Evolutionary conservation across 2,888 invertebrate species (phyloP).

Genomic region (Macaria liturata): DNA sequence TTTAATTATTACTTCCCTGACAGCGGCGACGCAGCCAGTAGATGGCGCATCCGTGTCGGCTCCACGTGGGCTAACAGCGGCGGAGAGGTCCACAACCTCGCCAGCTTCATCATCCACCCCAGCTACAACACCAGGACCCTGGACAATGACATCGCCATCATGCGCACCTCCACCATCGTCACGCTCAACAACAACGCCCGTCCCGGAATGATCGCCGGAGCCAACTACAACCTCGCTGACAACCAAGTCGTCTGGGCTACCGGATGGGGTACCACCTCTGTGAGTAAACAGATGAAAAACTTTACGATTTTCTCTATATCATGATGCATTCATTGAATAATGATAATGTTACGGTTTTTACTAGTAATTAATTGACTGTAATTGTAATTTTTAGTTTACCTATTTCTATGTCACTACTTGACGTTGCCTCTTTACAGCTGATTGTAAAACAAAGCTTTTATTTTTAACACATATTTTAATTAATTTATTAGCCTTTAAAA

Average conservation of each 20-base stretch:
- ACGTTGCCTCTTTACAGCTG: too few relatives aligned
- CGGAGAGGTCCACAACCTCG: constrained; percentile 40
- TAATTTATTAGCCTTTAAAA: too few relatives aligned
- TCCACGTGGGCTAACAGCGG: constrained; percentile 49
- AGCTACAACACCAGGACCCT: constrained; percentile 42
- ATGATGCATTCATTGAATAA: too few relatives aligned
- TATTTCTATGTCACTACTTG: too few relatives aligned
- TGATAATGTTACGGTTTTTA: too few relatives aligned
- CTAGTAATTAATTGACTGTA: too few relatives aligned
- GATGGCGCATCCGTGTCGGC: constrained; percentile 48
- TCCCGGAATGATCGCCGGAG: constrained; percentile 45
- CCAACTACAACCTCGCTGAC: constrained; percentile 48
- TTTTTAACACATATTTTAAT: too few relatives aligned
- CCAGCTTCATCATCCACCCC: constrained; percentile 46
- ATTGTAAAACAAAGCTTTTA: too few relatives aligned
- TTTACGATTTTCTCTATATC: too few relatives aligned
- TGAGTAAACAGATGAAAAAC: constrained; percentile 34
- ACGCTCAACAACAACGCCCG: constrained; percentile 38
- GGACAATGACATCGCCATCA: constrained; percentile 57
- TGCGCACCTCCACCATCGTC: constrained; percentile 44
- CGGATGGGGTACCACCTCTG: constrained; percentile 65
- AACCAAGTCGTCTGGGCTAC: constrained; percentile 57
- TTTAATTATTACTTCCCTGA: neutral
- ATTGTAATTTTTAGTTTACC: too few relatives aligned
- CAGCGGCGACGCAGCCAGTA: constrained; percentile 39